A percentile compares a stretch with the other conserved stretches of the same genome.
Conservation (phyloP, 2,113 vertebrate species). For the Microcebus tavaratra region DNA sequence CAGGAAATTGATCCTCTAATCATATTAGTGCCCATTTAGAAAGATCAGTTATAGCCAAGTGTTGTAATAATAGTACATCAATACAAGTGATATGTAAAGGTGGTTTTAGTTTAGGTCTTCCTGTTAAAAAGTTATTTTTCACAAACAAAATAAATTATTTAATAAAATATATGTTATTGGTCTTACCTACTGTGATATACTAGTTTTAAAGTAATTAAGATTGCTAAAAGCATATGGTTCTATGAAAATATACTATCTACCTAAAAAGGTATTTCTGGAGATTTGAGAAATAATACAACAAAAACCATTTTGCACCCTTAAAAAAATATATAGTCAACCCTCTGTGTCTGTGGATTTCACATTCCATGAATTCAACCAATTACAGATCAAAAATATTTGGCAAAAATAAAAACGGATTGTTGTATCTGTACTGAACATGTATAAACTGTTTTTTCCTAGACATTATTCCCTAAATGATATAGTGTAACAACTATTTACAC, state of each 20-base stretch:
- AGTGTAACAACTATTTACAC: not conserved
- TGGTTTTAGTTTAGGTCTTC: not conserved
- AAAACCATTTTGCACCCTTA: not conserved
- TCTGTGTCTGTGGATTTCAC: not conserved
- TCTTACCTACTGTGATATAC: not conserved
- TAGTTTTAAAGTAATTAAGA: not conserved
- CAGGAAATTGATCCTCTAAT: slow-evolving; percentile 46
- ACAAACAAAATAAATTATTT: slow-evolving; percentile 24
- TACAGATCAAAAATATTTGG: not conserved
- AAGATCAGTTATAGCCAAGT: slow-evolving; percentile 29
- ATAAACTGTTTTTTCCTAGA: not conserved
- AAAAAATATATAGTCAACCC: not conserved
- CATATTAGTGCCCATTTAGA: not conserved
- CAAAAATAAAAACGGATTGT: not conserved
- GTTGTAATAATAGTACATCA: not conserved
- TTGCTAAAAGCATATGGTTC: not conserved
- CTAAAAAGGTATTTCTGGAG: slow-evolving; percentile 18
- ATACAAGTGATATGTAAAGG: slow-evolving; percentile 41
- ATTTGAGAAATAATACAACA: slow-evolving; percentile 6
- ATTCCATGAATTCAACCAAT: not conserved
- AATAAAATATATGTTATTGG: slow-evolving; percentile 3
- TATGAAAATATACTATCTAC: not conserved
- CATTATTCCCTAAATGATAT: not conserved
- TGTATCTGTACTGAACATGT: not conserved
- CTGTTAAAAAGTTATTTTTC: slow-evolving; percentile 15